Conservation (phyloP, 1,140 invertebrate genomes). For the Lerema accius region DNA sequence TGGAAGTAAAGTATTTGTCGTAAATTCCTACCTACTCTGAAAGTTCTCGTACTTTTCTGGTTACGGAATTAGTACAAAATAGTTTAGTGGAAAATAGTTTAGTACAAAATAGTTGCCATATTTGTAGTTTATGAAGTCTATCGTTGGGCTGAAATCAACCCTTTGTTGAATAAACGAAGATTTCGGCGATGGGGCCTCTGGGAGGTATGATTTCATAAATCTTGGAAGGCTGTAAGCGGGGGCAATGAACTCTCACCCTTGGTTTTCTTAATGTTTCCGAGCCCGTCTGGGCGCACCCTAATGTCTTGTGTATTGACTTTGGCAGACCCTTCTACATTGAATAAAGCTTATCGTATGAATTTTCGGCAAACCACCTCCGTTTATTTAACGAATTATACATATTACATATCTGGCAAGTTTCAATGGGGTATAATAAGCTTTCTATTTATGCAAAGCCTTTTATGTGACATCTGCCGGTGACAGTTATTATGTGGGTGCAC, state of each 20-base stretch:
- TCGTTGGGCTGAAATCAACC: neutral
- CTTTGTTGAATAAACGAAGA: neutral
- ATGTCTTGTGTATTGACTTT: conserved; percentile 42
- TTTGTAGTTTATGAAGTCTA: too few relatives aligned
- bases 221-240: conserved; percentile 51
- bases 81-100: too few relatives aligned
- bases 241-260: conserved; percentile 70
- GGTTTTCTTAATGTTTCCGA: conserved; percentile 51
- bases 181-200: conserved; percentile 1
- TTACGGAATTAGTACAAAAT: too few relatives aligned
- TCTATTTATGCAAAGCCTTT: too few relatives aligned
- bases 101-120: neutral
- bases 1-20: too few relatives aligned
- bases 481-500: too few relatives aligned
- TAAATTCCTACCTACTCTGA: too few relatives aligned
- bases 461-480: too few relatives aligned
- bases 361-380: conserved; percentile 2
- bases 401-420: neutral
- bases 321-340: conserved; percentile 37
- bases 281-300: conserved; percentile 47
- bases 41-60: too few relatives aligned
- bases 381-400: too few relatives aligned
- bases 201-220: conserved; percentile 45
- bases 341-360: conserved; percentile 14
- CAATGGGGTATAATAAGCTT: too few relatives aligned